Base-by-base conservation (phyloP, 2,113 vertebrate genomes). In the Eptesicus fuscus region DNA sequence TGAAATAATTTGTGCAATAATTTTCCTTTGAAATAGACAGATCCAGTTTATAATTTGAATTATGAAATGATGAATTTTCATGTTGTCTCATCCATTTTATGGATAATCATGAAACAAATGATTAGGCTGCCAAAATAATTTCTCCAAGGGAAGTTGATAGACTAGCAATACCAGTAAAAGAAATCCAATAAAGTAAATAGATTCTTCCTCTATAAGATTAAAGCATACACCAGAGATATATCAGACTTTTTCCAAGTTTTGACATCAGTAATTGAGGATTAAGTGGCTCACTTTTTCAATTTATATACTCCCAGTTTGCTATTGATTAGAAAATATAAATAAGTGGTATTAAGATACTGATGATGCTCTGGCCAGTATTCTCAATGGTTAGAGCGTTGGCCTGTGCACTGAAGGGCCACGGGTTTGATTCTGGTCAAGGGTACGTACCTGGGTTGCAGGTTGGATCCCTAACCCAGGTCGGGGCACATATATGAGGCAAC, bases 41-140 rank as follows among this genome's bases (percentile, higher is more conserved):
- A 56, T 74, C 78, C 70, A n/a, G 17, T 83, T 95, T 89, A 63
- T 82, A 77, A 37, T 28, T 20, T 56, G 49, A 95, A 92, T 71
- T 73, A 23, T 32, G 90, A 88, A 44, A 17, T 61, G 32, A 74
- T 35, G 30, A 53, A 71, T 95, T 91, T 92, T 42, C 51, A 85
- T 2, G 2, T 9, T 73, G 25, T 61, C 42, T 83, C 20, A 23
- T 9, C 13, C 7, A 25, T 79, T 94, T 95, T 51, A 49, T 53
- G 70, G 74, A 63, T 79, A 91, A 93, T 65, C 63, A 71, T 71
- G 88, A 65, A 80, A 92, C 73, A 95, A 56, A 88, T 44, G n/a
- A 80, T 42, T 82, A 67, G 13, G 49, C 56, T 70, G 76, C 7
- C 35, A 67, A 84, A 83, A 47, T 65, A 79, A 76, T 63, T 95